Evolutionary conservation across 2,797 vertebrate species (phyloP).

Genomic region (Argyrosomus regius): DNA sequence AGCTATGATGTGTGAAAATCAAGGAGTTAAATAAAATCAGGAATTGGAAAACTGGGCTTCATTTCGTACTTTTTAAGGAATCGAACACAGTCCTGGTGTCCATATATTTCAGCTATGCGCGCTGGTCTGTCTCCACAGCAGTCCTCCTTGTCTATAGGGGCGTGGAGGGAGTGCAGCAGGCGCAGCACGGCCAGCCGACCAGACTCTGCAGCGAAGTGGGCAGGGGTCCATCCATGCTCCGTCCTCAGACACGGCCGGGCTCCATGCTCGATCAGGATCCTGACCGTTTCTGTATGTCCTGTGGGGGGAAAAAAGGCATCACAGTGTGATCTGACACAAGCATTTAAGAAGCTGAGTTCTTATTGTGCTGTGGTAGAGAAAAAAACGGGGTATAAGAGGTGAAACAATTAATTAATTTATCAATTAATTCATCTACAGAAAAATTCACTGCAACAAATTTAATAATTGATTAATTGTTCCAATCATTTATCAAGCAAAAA

Average conservation of each 20-base stretch:
- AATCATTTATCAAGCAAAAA: no score
- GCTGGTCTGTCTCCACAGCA: constrained; percentile 89
- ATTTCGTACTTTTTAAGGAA: constrained; percentile 89
- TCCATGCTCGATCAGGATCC: constrained; percentile 86
- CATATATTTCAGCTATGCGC: constrained; percentile 91
- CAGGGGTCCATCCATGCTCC: constrained; percentile 89
- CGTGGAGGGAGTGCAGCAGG: constrained; percentile 87
- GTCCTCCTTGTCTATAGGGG: constrained; percentile 88
- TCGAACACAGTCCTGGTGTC: constrained; percentile 87
- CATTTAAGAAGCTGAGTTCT: neutral
- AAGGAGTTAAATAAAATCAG: neutral
- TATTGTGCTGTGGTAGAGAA: neutral
- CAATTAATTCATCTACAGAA: neutral
- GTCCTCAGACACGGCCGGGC: constrained; percentile 88
- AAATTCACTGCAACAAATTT: neutral
- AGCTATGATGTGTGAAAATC: neutral
- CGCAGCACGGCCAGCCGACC: constrained; percentile 88
- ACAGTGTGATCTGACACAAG: neutral
- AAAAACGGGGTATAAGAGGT: neutral
- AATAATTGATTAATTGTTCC: neutral
- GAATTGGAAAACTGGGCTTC: neutral
- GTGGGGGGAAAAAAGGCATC: rapidly evolving
- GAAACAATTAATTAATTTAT: neutral
- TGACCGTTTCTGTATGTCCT: constrained; percentile 88
- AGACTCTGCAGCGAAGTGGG: constrained; percentile 91